Conservation (phyloP, 2,888 invertebrate species). For the Scaptomyza cyrtandrae region DNA sequence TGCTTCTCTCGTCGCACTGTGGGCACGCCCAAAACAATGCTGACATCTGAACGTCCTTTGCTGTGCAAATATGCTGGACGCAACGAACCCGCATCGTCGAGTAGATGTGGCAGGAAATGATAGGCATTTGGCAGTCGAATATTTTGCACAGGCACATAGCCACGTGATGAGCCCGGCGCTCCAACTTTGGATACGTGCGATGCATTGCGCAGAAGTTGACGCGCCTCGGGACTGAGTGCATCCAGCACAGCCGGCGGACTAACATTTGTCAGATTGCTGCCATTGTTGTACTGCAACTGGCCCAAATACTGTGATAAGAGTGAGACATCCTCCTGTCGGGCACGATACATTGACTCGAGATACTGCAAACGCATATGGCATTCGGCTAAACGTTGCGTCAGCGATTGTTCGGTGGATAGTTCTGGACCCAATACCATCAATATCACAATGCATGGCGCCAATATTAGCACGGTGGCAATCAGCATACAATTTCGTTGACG, state of each 20-base stretch:
- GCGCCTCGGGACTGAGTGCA: constrained; percentile 85
- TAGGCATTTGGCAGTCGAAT: constrained; percentile 92
- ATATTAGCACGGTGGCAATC: constrained; percentile 86
- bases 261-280: constrained; percentile 58
- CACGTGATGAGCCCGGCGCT: constrained; percentile 49
- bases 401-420: constrained; percentile 87
- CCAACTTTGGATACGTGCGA: constrained; percentile 70
- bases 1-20: constrained; percentile 95
- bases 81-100: constrained; percentile 91
- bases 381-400: constrained; percentile 90
- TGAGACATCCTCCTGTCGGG: constrained; percentile 91
- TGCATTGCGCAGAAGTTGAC: constrained; percentile 85
- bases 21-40: constrained; percentile 93
- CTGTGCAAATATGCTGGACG: constrained; percentile 92
- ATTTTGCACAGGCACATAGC: constrained; percentile 84
- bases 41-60: constrained; percentile 90
- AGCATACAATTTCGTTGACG: constrained; percentile 87
- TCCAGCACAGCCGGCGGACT: constrained; percentile 76
- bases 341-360: constrained; percentile 91
- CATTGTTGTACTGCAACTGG: constrained; percentile 76
- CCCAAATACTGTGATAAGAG: constrained; percentile 88
- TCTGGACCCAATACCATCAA: constrained; percentile 85
- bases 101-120: constrained; percentile 94
- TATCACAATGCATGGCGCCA: constrained; percentile 86
- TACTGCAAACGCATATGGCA: constrained; percentile 91